Base-by-base conservation (phyloP, 92 coral and sea anemone species). In the Parazoanthus darwini region DNA sequence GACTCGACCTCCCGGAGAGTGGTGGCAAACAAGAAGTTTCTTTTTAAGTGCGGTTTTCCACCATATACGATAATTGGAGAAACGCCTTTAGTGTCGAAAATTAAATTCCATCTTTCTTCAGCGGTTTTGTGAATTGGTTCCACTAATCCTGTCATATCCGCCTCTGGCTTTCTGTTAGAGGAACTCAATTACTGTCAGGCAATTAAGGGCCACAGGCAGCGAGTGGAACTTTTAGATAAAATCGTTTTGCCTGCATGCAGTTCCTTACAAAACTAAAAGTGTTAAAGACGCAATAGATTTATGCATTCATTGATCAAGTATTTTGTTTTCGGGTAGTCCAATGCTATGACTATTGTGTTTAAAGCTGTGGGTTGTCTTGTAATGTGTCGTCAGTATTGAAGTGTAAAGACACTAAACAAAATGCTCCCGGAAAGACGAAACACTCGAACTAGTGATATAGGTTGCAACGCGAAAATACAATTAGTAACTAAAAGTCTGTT, bases 101-200 rank as follows among this genome's bases (percentile, higher is more conserved):
- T 51, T 73, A 46, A 71, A 72, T 84, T 84, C 46, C 38, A 74
- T 23, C 43, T 84, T 51, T 84, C 87, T 33, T 43, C 63, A 84
- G 79, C 87, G 87, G 79, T 84, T 84, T 71, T 46, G 78, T 71
- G 78, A 26, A 44, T 70, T 70, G 36, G 25, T 43, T 84, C 78
- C 87, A 74, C 59, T 84, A 84, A 84, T 84, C 87, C 79, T 71
- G 63, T 4, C 42, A 84, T 84, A 42, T 84, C 87, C 87, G 87
- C 38, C 79, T 26, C 59, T 84, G 87, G 79, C 66, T 84, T 82
- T 82, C 86, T 82, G 7, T 29, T 82, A 68, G 86, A 82, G 87
- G 87, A 84, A 84, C 43, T 46, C 67, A 70, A 84, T 84, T 70
- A 71, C 56, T 43, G 43, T 38, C 59, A 72, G 3, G 79, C 78